These are phyloP conservation scores for Prochilodus magdalenae DNA, from an alignment of 2,113 vertebrate species.

Conservation along the genomic window DNA sequence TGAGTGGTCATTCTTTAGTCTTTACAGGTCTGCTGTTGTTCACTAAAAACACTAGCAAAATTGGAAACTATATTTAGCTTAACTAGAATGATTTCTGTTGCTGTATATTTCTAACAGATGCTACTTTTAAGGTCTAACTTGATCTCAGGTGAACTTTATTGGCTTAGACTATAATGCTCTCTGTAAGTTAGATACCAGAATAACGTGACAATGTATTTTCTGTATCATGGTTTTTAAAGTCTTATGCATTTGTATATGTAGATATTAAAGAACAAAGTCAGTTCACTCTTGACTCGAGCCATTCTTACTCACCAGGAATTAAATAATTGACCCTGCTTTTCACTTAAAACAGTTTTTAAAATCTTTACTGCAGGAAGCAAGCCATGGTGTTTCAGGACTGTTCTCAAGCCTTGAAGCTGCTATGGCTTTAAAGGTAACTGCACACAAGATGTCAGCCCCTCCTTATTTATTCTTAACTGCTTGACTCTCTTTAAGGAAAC, in stretches of 20 bases:
- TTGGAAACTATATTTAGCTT: slow-evolving; percentile 34
- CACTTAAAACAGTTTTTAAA: background rate
- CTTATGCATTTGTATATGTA: slow-evolving; percentile 74
- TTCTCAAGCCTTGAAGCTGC: background rate
- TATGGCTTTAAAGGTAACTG: background rate
- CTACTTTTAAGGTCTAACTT: slow-evolving; percentile 67
- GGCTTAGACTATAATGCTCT: slow-evolving; percentile 69
- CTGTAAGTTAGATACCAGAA: slow-evolving; percentile 69
- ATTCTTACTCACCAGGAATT: too few species aligned
- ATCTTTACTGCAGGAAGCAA: background rate
- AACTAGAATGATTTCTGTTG: slow-evolving; percentile 34
- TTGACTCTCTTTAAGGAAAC: slow-evolving; percentile 22
- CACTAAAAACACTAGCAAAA: slow-evolving; percentile 28
- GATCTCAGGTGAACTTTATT: slow-evolving; percentile 79
- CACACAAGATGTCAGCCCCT: background rate
- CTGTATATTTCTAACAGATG: slow-evolving; percentile 44
- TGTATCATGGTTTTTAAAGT: slow-evolving; percentile 71
- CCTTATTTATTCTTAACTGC: slow-evolving; percentile 9
- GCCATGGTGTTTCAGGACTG: background rate
- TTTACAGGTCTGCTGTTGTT: slow-evolving; percentile 35
- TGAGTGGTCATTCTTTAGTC: slow-evolving; percentile 32
- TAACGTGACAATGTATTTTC: slow-evolving; percentile 73
- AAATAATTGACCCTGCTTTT: too few species aligned
- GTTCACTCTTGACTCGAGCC: background rate
- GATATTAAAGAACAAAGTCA: slow-evolving; percentile 69